Base-by-base conservation (phyloP, 2,113 vertebrate genomes). In the Cyanoramphus novaezelandiae region DNA sequence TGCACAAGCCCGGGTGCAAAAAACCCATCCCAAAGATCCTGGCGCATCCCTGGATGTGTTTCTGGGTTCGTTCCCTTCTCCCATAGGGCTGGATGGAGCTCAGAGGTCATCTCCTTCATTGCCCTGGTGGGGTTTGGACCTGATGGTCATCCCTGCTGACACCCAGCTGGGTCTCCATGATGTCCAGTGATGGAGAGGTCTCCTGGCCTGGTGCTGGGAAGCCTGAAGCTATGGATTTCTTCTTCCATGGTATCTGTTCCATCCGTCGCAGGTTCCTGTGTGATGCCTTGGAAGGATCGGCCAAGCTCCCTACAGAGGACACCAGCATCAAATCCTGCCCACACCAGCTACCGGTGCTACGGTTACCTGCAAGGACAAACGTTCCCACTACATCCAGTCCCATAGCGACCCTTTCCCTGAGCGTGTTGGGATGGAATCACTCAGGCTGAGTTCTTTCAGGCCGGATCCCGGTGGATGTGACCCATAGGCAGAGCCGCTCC, bases 401-500 rank as follows among this genome's bases (percentile, higher is more conserved):
- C 44, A 7, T 18, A 55, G 17, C 1, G 25, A 85, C 7, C 23
- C n/a, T 60, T 69, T 74, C 31, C 69, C 44, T 28, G 5, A 31
- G 14, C 28, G 7, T 0, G 13, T 0, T 13, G 92, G 31, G 82
- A 62, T 33, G 64, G 65, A 17, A 11, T 5, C 3, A 0, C 70
- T 77, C 0, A 0, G 44, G 39, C 35, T 57, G 75, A 52, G 29
- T 11, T 33, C 35, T 0, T 39, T 17, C 17, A 37, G 63, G 77
- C 47, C 62, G 63, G 47, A 18, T 53, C 67, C 27, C 0, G 0
- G 29, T 64, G 60, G 35, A 44, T 31, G 37, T 53, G 63, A n/a
- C 52, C 60, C 39, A 1, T 6, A 9, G 39, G 44, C 71, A 75
- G 53, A 23, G 8, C 37, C 1, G 2, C 49, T 71, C 39, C 49